A percentile compares a stretch with the other conserved stretches of the same genome.
Evolutionary conservation across 2,113 vertebrate species (phyloP).

Genomic region (Psilopsiagon aurifrons): DNA sequence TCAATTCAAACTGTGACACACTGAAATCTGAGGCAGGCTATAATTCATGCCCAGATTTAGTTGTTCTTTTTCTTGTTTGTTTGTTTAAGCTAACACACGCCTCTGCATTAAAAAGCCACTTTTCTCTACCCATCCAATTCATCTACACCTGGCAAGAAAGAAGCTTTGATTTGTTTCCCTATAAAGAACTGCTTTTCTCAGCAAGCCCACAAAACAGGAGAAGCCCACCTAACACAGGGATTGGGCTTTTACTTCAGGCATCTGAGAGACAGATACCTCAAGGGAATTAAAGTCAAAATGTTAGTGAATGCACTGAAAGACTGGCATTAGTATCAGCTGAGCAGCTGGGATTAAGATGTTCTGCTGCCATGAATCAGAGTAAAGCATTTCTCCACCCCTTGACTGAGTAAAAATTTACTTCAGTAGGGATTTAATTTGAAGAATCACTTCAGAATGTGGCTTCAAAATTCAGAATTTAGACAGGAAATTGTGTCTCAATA

Average conservation of each 20-base stretch:
- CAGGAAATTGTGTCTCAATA: not conserved
- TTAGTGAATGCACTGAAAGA: constrained; percentile 36
- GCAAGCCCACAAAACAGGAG: constrained; percentile 1
- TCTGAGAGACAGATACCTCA: not conserved
- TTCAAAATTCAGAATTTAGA: not conserved
- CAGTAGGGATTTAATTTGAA: not conserved
- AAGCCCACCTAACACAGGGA: not conserved
- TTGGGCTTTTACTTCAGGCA: not conserved
- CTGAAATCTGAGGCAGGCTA: constrained; percentile 51
- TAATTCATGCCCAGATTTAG: constrained; percentile 60
- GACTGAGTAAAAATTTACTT: not conserved
- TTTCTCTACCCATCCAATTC: constrained; percentile 36
- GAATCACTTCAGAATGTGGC: not conserved
- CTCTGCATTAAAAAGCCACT: constrained; percentile 58
- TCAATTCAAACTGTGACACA: constrained; percentile 53
- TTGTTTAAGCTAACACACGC: constrained; percentile 63
- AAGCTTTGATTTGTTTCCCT: constrained; percentile 8
- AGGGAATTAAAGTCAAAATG: constrained; percentile 34
- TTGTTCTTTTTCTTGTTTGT: constrained; percentile 63
- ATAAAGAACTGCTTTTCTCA: constrained; percentile 17
- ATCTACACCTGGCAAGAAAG: constrained; percentile 38
- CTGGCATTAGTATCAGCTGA: not conserved
- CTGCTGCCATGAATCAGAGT: not conserved
- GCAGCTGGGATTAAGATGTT: not conserved
- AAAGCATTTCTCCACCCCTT: not conserved